Percentiles rank a stretch among this genome's conserved stretches.
phyloP scores from a whole-genome alignment of 1,140 invertebrate species.

The Argopecten irradians region DNA sequence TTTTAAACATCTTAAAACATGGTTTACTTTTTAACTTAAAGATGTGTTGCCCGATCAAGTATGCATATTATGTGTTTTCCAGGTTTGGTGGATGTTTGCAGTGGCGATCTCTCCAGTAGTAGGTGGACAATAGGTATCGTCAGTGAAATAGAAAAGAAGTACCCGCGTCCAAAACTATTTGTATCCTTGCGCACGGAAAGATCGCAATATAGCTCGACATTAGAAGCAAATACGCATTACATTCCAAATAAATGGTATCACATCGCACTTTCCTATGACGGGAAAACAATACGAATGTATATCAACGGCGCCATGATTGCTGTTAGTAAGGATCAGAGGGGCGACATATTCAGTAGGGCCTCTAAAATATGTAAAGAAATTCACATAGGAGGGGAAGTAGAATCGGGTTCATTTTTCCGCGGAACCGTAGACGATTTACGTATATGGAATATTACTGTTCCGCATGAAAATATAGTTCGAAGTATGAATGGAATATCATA shows the following conservation, averaged over 20 bases:
- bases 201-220: conserved; percentile 26
- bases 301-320: conserved; percentile 55
- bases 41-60: too few species aligned
- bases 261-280: conserved; percentile 55
- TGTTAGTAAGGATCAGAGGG: conserved; percentile 47
- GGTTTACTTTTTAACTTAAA: too few species aligned
- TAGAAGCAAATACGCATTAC: conserved; percentile 49
- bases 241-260: conserved; percentile 51
- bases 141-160: conserved; percentile 29
- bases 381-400: conserved; percentile 52
- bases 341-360: conserved; percentile 51
- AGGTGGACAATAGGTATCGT: conserved; percentile 53
- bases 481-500: not conserved
- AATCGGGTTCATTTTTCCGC: conserved; percentile 32
- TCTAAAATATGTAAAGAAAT: conserved; percentile 52
- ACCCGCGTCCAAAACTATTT: conserved; percentile 41
- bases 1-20: too few species aligned
- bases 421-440: conserved; percentile 42
- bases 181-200: conserved; percentile 57
- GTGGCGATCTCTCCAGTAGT: conserved; percentile 28
- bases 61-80: too few species aligned
- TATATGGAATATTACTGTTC: conserved; percentile 36
- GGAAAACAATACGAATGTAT: conserved; percentile 51
- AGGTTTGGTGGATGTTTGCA: conserved; percentile 58
- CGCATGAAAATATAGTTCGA: conserved; percentile 41